Evolutionary conservation across 1,140 invertebrate genomes (phyloP), one percentile per base, ranked within the genome.

Genomic region (Atta texana): DNA sequence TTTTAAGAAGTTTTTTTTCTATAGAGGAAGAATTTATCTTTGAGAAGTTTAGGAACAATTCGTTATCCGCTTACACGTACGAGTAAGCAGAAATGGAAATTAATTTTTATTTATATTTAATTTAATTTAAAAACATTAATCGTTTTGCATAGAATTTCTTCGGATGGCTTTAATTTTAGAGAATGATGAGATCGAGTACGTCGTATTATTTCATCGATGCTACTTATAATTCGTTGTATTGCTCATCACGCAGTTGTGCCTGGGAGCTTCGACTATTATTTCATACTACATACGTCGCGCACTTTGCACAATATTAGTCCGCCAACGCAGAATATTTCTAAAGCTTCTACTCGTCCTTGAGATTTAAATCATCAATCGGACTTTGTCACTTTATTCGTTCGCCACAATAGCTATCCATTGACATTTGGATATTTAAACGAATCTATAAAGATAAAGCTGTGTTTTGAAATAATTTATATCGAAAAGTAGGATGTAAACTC

Each of bases 301-400:
- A 75, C 55, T 75, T 84, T 72, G 24, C 63, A 87, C 85, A 72
- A 87, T 87, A 87, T 87, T 64, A 72, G 5, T 28, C 68, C 85
- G 77, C 85, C 85, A 87, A 87, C 85, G 85, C 85, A 34, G 44
- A 81, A 82, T 59, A 71, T 87, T 84, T 87, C 49, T 87, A 84
- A 87, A 68, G 85, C 44, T 63, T 80, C 82, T 24, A 61, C 8
- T n/a, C 44, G 71, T 74, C 80, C 80, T 84, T 84, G 80, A n/a
- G 55, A 84, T 84, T 84, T 55, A 34, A 75, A 61, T 84, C 7
- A 21, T 75, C 18, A 34, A 21, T 51, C 55, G 18, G 39, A 4
- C 55, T 84, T 75, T 75, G 55, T 82, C 55, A 57, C 21, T 59
- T 28, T 49, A 72, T 72, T 72, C 39, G 80, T 57, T 81, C 31